phyloP scores from a whole-genome alignment of 2,113 vertebrate genomes.

The Prunella fulvescens region DNA sequence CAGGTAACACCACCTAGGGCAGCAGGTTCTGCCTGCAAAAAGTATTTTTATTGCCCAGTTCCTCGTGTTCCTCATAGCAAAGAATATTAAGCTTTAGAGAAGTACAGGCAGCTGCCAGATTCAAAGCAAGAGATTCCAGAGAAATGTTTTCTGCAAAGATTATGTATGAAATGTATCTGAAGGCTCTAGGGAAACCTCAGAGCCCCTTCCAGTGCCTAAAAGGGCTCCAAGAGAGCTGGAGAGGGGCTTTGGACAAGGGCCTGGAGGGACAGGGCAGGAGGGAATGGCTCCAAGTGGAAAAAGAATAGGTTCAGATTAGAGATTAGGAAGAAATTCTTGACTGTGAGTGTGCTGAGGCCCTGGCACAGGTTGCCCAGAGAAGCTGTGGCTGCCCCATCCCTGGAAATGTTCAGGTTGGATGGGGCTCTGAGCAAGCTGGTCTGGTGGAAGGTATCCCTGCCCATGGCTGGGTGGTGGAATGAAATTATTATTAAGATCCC shows the following conservation, averaged over 20 bases:
- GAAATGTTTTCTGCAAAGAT: background rate
- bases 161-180: background rate
- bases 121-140: background rate
- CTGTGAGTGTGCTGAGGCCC: background rate
- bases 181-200: background rate
- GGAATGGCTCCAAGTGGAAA: background rate
- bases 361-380: background rate
- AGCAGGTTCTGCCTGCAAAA: background rate
- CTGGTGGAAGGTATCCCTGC: background rate
- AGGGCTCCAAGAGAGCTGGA: background rate
- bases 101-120: background rate
- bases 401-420: rapidly evolving
- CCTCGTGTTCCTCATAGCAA: background rate
- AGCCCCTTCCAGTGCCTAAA: background rate
- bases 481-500: background rate
- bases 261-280: background rate
- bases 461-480: background rate
- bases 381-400: background rate
- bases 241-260: background rate
- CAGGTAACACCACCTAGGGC: background rate
- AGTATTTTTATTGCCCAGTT: background rate
- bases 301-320: background rate
- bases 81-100: background rate
- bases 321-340: background rate
- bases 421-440: rapidly evolving